Percentiles rank a stretch among this genome's conserved stretches.
phyloP scores from a whole-genome alignment of 2,113 vertebrate genomes.

The Petrocephalus zakoni region DNA sequence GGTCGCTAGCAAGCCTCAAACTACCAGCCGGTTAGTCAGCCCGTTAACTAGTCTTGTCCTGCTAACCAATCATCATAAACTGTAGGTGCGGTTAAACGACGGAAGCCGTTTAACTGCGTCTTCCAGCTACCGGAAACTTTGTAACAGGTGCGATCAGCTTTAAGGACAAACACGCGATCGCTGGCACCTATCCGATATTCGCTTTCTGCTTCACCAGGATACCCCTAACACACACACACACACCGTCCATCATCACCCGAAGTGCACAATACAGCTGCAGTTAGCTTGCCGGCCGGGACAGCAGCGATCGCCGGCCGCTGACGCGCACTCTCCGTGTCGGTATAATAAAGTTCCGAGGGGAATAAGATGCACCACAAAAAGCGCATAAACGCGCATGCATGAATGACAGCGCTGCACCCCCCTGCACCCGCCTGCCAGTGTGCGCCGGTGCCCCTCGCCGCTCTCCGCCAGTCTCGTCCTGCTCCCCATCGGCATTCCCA shows the following conservation, averaged over 20 bases:
- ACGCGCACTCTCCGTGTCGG: not conserved
- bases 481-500: no score
- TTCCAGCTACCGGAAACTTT: not conserved
- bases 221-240: not conserved
- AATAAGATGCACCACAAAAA: not conserved
- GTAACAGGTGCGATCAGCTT: not conserved
- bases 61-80: not conserved
- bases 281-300: not conserved
- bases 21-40: not conserved
- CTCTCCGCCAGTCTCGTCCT: no score
- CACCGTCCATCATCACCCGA: not conserved
- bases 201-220: not conserved
- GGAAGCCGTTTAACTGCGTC: not conserved
- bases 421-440: no score
- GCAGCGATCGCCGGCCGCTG: not conserved
- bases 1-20: not conserved
- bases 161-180: not conserved
- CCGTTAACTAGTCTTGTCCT: not conserved
- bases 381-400: no score
- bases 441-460: no score
- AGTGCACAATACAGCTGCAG: not conserved
- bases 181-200: not conserved
- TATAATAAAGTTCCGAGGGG: not conserved
- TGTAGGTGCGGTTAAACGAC: not conserved
- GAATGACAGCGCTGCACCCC: no score